phyloP scores from a whole-genome alignment of 2,113 vertebrate species.

The Oreocharis arfaki region DNA sequence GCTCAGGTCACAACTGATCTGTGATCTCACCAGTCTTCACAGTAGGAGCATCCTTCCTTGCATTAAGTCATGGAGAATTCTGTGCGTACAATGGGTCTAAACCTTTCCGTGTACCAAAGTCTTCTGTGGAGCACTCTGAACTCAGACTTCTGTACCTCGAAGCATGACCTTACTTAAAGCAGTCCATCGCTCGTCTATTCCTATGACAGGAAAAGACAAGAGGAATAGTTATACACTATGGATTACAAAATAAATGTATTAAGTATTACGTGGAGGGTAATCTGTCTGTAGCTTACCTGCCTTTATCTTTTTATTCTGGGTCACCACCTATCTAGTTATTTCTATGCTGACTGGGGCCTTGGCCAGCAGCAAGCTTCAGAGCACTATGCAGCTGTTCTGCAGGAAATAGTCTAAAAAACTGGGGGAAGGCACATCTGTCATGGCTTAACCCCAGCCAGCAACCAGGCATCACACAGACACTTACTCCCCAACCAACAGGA shows the following conservation, averaged over 20 bases:
- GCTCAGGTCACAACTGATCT: background rate
- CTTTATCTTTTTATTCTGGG: background rate
- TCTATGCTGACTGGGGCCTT: background rate
- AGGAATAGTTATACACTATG: background rate
- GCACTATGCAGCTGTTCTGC: background rate
- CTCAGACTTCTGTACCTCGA: background rate
- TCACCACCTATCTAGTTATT: background rate
- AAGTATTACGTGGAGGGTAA: background rate
- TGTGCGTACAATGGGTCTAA: background rate
- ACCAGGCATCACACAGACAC: background rate
- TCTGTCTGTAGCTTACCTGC: background rate
- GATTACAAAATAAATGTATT: background rate
- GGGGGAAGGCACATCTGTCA: rapidly evolving
- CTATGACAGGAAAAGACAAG: background rate
- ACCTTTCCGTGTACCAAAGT: background rate
- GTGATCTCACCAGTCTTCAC: background rate
- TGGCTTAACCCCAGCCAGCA: background rate
- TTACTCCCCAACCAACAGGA: background rate
- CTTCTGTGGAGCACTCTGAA: background rate
- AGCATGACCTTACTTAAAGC: background rate
- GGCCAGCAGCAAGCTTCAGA: background rate
- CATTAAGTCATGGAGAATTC: background rate
- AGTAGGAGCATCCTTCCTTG: background rate
- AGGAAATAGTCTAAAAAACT: background rate
- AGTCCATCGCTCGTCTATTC: background rate